Evolutionary conservation across 2,888 invertebrate genomes (phyloP).

Genomic region (Athripsodes cinereus): DNA sequence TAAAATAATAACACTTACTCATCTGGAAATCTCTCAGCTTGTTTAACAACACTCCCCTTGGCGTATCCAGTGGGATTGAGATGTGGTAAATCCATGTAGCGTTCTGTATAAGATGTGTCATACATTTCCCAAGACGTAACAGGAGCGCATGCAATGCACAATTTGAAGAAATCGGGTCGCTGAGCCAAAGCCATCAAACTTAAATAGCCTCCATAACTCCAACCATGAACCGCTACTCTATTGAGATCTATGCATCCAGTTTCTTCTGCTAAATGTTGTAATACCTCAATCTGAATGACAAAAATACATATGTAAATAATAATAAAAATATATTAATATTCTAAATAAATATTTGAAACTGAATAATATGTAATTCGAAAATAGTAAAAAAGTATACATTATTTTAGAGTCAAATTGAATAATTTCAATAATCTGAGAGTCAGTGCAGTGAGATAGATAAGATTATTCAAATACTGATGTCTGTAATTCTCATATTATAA

Average conservation of each 20-base stretch:
- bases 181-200: constrained; percentile 92
- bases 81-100: constrained; percentile 71
- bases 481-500: too few species aligned
- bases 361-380: too few species aligned
- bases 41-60: constrained; percentile 77
- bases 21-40: constrained; percentile 84
- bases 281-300: constrained; percentile 66
- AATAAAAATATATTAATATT: neutral
- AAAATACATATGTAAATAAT: neutral
- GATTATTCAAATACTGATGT: too few species aligned
- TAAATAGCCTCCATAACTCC: constrained; percentile 98
- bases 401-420: too few species aligned
- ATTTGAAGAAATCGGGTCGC: constrained; percentile 88
- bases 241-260: constrained; percentile 86
- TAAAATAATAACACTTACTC: constrained; percentile 59
- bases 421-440: too few species aligned
- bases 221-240: constrained; percentile 93
- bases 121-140: constrained; percentile 97
- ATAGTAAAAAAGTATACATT: too few species aligned
- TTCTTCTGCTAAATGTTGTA: constrained; percentile 77
- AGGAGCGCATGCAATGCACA: constrained; percentile 94
- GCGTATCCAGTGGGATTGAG: constrained; percentile 63
- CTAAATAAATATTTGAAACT: neutral
- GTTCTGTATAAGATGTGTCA: constrained; percentile 97
- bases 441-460: too few species aligned